Conservation (phyloP, 2,797 vertebrate species). For the Clamator glandarius region DNA sequence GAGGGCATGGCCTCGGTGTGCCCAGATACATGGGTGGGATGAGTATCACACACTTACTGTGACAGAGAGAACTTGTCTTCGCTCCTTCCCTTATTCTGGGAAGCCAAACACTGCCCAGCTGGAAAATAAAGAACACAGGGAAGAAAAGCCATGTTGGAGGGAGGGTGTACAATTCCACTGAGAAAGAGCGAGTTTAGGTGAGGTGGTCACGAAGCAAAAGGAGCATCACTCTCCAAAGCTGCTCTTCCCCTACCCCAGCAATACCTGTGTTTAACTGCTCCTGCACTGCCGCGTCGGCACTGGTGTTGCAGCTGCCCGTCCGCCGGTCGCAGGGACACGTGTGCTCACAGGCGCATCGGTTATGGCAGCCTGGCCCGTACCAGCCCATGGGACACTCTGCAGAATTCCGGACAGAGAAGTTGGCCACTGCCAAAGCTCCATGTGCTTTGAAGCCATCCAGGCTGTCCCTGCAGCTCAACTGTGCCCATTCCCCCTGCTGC, state of each 20-base stretch:
- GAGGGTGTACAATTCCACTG: background rate
- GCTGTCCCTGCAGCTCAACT: background rate
- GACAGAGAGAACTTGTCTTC: conserved; percentile 42
- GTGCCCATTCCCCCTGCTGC: too few species aligned
- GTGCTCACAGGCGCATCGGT: conserved; percentile 81
- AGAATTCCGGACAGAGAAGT: background rate
- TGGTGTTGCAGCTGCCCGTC: conserved; percentile 86
- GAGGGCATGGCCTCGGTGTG: rapidly evolving
- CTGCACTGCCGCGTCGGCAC: conserved; percentile 41
- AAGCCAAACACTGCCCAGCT: conserved; percentile 68
- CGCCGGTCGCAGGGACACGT: conserved; percentile 84
- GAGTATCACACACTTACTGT: conserved; percentile 62
- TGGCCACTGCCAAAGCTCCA: background rate
- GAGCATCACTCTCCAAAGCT: rapidly evolving
- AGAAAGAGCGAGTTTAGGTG: background rate
- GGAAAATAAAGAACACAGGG: background rate
- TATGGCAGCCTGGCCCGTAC: conserved; percentile 81
- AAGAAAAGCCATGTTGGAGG: background rate
- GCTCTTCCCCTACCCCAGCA: background rate
- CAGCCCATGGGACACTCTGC: conserved; percentile 87
- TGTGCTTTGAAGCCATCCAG: background rate
- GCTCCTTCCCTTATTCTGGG: background rate
- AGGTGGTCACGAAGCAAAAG: background rate
- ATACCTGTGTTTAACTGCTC: conserved; percentile 82
- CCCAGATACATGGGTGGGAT: rapidly evolving